A percentile compares a stretch with the other conserved stretches of the same genome.
These are phyloP conservation scores for Halictus rubicundus DNA, from an alignment of 1,140 invertebrate species.

Conservation along the genomic window DNA sequence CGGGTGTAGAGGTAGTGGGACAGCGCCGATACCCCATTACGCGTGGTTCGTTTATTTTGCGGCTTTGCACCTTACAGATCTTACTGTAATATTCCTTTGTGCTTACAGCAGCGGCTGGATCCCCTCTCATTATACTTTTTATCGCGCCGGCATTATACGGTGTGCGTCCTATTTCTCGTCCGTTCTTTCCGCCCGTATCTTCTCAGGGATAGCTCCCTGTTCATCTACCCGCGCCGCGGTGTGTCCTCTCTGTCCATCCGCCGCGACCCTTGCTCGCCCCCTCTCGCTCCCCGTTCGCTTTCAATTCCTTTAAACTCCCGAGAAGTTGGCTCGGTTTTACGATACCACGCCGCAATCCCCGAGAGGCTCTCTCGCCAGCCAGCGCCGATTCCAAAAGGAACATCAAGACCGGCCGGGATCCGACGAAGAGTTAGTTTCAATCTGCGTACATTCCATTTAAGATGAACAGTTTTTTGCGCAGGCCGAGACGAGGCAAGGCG, in stretches of 20 bases:
- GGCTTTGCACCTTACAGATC: slow-evolving; percentile 63
- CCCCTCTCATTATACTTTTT: slow-evolving; percentile 61
- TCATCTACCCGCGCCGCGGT: background rate
- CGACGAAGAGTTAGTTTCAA: slow-evolving; percentile 12
- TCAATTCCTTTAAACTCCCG: slow-evolving; percentile 25
- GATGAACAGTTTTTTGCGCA: slow-evolving; percentile 20
- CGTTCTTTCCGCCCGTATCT: background rate
- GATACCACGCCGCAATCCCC: slow-evolving; percentile 8
- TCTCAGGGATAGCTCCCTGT: background rate
- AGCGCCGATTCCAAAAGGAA: slow-evolving; percentile 10
- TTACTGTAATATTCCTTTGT: slow-evolving; percentile 62
- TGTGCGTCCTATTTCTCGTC: slow-evolving; percentile 7
- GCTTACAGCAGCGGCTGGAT: slow-evolving; percentile 48
- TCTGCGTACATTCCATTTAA: slow-evolving; percentile 37
- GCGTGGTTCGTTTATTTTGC: slow-evolving; percentile 54
- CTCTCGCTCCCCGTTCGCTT: background rate
- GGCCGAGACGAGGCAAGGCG: background rate
- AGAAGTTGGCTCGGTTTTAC: background rate
- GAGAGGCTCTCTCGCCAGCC: background rate
- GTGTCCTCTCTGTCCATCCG: background rate
- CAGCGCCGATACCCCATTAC: slow-evolving; percentile 45
- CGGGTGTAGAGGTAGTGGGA: slow-evolving; percentile 41
- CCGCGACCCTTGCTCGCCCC: background rate
- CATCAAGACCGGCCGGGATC: background rate
- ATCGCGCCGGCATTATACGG: slow-evolving; percentile 42